Percentiles rank a stretch among this genome's conserved stretches.
Evolutionary conservation across 2,113 vertebrate genomes (phyloP).

Genomic region (Neolamprologus toae): DNA sequence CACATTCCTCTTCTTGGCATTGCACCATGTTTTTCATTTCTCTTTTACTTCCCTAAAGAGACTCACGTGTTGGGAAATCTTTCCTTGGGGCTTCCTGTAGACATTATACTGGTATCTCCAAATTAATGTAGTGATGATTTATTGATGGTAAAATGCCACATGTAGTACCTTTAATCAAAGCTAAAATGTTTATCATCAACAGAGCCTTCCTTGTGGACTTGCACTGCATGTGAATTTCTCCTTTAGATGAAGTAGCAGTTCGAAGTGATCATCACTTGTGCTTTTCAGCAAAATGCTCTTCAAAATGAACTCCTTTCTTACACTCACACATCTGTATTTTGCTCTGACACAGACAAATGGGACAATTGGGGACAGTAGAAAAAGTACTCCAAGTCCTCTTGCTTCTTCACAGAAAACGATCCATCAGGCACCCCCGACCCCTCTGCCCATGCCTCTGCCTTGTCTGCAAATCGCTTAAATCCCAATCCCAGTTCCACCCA

Average conservation of each 20-base stretch:
- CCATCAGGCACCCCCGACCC: constrained; percentile 51
- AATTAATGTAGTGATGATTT: constrained; percentile 12
- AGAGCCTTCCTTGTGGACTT: background rate
- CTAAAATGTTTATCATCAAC: background rate
- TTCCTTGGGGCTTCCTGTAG: background rate
- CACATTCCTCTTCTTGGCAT: background rate
- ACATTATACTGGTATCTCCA: background rate
- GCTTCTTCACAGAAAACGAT: constrained; percentile 58
- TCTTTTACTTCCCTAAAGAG: background rate
- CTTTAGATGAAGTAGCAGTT: constrained; percentile 26
- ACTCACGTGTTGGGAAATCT: background rate
- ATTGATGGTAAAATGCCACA: background rate
- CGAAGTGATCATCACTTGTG: constrained; percentile 42
- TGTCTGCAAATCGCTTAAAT: constrained; percentile 58
- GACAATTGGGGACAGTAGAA: constrained; percentile 61
- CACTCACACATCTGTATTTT: constrained; percentile 61
- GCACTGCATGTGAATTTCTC: background rate
- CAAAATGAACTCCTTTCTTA: constrained; percentile 57
- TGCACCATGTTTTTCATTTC: background rate
- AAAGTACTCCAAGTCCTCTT: constrained; percentile 61
- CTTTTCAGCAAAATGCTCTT: constrained; percentile 33
- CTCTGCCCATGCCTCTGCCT: constrained; percentile 29
- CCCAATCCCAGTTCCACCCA: constrained; percentile 55
- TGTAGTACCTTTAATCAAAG: background rate
- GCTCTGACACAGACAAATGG: constrained; percentile 71